Conservation (phyloP, 2,797 vertebrate species). For the Tenualosa thibaudeaui region DNA sequence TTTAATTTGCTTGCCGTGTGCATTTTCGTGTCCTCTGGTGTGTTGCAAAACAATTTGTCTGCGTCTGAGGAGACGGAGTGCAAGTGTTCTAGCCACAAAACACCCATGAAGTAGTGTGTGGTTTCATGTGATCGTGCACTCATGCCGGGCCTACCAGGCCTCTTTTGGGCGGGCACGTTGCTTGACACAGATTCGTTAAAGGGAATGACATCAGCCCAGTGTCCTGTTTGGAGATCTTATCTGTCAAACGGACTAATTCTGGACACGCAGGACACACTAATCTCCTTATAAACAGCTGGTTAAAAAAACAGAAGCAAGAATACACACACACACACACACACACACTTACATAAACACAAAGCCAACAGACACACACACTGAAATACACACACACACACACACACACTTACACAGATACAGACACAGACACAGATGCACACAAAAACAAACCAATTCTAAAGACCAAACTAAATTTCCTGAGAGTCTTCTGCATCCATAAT, state of each 20-base stretch:
- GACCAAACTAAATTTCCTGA: background rate
- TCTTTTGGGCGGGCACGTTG: background rate
- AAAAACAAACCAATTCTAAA: constrained; percentile 11
- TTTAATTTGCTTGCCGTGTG: background rate
- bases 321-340: background rate
- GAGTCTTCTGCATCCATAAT: background rate
- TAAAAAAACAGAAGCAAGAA: background rate
- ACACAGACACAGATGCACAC: background rate
- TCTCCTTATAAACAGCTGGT: constrained; percentile 17
- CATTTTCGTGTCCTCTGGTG: background rate
- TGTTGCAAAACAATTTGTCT: background rate
- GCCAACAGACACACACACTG: constrained; percentile 34
- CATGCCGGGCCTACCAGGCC: background rate
- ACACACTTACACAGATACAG: background rate
- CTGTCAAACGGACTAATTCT: constrained; percentile 20
- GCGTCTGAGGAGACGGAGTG: background rate
- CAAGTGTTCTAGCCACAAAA: background rate
- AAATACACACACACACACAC: background rate
- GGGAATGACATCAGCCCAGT: constrained; percentile 29
- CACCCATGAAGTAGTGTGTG: background rate
- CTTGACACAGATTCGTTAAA: constrained; percentile 16
- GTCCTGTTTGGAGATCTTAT: constrained; percentile 26
- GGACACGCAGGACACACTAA: constrained; percentile 6
- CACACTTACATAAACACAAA: background rate
- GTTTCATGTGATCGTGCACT: background rate